Evolutionary conservation across 2,888 invertebrate genomes (phyloP).

Genomic region (Graphium colonna): DNA sequence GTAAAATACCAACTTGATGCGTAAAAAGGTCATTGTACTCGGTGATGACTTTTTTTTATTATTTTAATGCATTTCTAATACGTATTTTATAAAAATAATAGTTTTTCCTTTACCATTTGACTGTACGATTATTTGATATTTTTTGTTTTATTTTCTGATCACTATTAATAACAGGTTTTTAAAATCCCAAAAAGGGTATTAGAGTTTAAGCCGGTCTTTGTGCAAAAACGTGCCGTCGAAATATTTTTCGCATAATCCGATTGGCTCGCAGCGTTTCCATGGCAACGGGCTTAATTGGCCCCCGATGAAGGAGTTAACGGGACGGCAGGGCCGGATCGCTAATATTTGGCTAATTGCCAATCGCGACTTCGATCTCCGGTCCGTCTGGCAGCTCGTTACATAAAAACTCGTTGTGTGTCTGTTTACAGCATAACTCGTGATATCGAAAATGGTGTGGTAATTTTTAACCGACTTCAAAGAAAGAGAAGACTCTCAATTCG

Average conservation of each 20-base stretch:
- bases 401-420: constrained; percentile 40
- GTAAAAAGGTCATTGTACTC: too few relatives aligned
- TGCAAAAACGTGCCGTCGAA: not conserved
- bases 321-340: constrained; percentile 30
- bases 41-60: too few relatives aligned
- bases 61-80: too few relatives aligned
- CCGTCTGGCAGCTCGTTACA: constrained; percentile 33
- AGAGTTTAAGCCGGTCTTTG: not conserved
- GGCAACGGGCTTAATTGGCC: constrained; percentile 27
- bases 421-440: not conserved
- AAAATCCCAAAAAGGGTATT: not conserved
- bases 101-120: not conserved
- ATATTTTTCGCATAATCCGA: not conserved
- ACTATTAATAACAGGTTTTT: too few relatives aligned
- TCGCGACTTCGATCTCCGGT: constrained; percentile 70
- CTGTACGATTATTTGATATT: not conserved
- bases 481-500: too few relatives aligned
- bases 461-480: too few relatives aligned
- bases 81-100: not conserved
- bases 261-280: not conserved
- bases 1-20: too few relatives aligned
- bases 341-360: constrained; percentile 69
- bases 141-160: not conserved
- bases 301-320: constrained; percentile 27
- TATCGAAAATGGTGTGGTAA: too few relatives aligned